These are phyloP conservation scores for Bimastos eiseni DNA, from an alignment of 2,888 invertebrate genomes.

Conservation along the genomic window DNA sequence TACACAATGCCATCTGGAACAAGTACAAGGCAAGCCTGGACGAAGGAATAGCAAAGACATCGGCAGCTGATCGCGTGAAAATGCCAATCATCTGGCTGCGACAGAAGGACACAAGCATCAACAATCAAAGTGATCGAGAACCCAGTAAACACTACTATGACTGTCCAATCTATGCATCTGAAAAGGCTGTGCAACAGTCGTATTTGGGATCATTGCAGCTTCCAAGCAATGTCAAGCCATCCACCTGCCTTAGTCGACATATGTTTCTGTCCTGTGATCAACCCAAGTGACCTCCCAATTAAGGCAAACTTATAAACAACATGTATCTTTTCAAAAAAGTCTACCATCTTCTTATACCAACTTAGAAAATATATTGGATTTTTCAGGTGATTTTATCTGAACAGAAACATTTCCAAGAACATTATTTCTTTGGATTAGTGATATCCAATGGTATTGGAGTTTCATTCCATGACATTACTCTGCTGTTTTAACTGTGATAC, in stretches of 20 bases:
- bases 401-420: not conserved
- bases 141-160: constrained; percentile 3
- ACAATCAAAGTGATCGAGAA: not conserved
- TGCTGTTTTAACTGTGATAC: not conserved
- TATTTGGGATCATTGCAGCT: not conserved
- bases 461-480: not conserved
- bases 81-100: constrained; percentile 6
- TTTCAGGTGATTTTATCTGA: not conserved
- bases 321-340: not conserved
- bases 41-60: not conserved
- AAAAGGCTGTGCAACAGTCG: not conserved
- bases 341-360: not conserved
- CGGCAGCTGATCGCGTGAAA: not conserved
- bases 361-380: not conserved
- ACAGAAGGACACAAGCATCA: not conserved
- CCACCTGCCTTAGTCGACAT: not conserved
- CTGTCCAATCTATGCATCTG: constrained; percentile 6
- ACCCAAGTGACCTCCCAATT: not conserved
- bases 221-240: not conserved
- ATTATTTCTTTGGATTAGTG: not conserved
- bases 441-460: not conserved
- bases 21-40: not conserved
- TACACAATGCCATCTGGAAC: constrained; percentile 13
- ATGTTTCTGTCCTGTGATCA: not conserved
- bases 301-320: not conserved